Base-by-base conservation (phyloP, 2,797 vertebrate genomes). In the Onychomys leucogaster region DNA sequence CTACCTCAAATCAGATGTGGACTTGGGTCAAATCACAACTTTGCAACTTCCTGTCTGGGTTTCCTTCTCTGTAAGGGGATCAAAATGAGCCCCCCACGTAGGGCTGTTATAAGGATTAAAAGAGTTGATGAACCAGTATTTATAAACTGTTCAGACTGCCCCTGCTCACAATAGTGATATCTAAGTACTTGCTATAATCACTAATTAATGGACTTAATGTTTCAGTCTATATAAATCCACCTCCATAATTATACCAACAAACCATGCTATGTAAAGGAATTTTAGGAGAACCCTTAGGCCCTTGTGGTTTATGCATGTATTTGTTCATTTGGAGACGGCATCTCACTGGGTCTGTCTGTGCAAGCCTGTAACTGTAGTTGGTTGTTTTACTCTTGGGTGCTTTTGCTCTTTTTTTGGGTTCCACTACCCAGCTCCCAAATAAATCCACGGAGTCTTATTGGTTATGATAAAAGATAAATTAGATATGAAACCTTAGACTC, bases 1-100 rank as follows among this genome's bases (percentile, higher is more conserved):
- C 37, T 85, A 34, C 55, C 37, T 65, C 34, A 32, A 80, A 37
- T 85, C 34, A 5, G 14, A 23, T 37, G 37, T 12, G 25, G 11
- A 34, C 43, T 34, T 65, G 61, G 61, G 91, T 95, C 9, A 3
- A 81, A 11, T 80, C 27, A 21, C 1, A 0, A 59, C 27, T 87
- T 34, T 0, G 5, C n/a, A 52, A 43, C 27, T 63, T 73, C 75
- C 19, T 32, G 32, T 41, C 37, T 71, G 21, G 82, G 52, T 41
- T 80, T 61, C 57, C 57, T 95, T 84, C 88, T 75, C 85, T 84
- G 1, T 90, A 65, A 95, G 80, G 34, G 19, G n/a, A 75, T 57
- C 69, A 92, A 90, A 75, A 63, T 52, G 13, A 52, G 49, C 49
- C 49, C 49, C 49, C 49, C 49, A 21, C 21, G 0, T 10, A 27